These are phyloP conservation scores for Ranitomeya imitator DNA, from an alignment of 2,113 vertebrate genomes.

Conservation along the genomic window DNA sequence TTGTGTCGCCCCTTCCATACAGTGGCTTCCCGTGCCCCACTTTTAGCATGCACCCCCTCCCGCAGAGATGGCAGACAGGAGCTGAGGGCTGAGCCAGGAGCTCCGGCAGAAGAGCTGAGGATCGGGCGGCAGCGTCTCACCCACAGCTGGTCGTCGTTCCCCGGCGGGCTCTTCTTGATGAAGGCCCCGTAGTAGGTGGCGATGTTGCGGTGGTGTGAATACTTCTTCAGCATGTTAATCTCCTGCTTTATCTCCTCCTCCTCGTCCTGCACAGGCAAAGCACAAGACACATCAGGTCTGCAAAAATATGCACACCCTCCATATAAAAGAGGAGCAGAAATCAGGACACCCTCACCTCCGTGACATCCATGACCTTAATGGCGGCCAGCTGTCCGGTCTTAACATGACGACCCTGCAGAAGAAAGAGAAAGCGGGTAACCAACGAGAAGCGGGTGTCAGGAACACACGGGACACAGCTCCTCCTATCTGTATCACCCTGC, in stretches of 20 bases:
- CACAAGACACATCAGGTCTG: neutral
- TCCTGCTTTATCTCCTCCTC: constrained; percentile 94
- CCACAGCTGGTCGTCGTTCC: constrained; percentile 93
- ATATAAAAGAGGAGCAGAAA: too few relatives aligned
- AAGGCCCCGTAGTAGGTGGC: constrained; percentile 94
- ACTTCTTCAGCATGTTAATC: constrained; percentile 96
- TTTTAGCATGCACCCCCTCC: neutral
- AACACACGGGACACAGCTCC: neutral
- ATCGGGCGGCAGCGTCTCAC: constrained; percentile 66
- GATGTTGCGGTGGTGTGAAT: constrained; percentile 92
- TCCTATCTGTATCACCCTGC: neutral
- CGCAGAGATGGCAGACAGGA: neutral
- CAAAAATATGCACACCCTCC: neutral
- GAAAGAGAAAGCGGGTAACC: neutral
- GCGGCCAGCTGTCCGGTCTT: constrained; percentile 92
- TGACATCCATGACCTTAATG: constrained; percentile 96
- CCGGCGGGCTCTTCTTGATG: constrained; percentile 91
- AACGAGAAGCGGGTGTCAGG: neutral
- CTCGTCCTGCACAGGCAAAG: constrained; percentile 74
- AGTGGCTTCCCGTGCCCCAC: too few relatives aligned
- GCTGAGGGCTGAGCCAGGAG: neutral
- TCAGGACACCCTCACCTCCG: constrained; percentile 69
- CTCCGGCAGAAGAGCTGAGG: neutral
- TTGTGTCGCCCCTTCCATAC: too few relatives aligned
- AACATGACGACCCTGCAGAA: constrained; percentile 83